These are phyloP conservation scores for Clarias laeviceps DNA, from an alignment of 2,797 vertebrate genomes.

Conservation along the genomic window DNA sequence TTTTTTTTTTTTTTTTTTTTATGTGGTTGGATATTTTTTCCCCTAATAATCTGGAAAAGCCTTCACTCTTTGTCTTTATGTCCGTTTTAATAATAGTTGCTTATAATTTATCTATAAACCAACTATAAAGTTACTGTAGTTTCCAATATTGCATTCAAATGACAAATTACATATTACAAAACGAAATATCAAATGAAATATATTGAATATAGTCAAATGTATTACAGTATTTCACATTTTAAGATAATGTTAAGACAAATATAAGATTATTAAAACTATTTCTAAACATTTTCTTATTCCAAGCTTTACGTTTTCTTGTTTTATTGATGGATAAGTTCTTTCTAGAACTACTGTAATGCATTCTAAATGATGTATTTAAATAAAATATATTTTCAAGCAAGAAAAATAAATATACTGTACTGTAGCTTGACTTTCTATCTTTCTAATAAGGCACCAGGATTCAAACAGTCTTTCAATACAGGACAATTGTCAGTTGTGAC, in stretches of 20 bases:
- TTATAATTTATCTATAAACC: not conserved
- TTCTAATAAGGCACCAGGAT: not conserved
- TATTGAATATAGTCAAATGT: not conserved
- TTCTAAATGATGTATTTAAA: not conserved
- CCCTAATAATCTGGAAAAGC: not conserved
- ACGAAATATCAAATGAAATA: not conserved
- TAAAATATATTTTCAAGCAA: not conserved
- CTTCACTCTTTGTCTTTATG: not conserved
- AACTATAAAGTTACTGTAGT: too few relatives aligned
- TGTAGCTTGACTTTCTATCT: not conserved
- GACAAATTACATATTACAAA: too few relatives aligned
- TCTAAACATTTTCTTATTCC: not conserved
- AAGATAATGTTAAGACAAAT: not conserved
- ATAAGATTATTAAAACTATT: not conserved
- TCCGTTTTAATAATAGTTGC: not conserved
- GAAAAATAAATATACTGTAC: not conserved
- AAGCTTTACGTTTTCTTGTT: too few relatives aligned
- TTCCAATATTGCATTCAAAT: too few relatives aligned
- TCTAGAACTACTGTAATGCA: not conserved
- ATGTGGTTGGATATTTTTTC: not conserved
- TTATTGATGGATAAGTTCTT: not conserved
- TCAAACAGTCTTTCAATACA: not conserved
- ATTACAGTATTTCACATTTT: not conserved
- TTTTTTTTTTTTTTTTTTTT: not conserved
- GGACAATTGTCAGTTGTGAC: not conserved